Evolutionary conservation across 1,140 invertebrate species (phyloP).

Genomic region (Cheumatopsyche charites): DNA sequence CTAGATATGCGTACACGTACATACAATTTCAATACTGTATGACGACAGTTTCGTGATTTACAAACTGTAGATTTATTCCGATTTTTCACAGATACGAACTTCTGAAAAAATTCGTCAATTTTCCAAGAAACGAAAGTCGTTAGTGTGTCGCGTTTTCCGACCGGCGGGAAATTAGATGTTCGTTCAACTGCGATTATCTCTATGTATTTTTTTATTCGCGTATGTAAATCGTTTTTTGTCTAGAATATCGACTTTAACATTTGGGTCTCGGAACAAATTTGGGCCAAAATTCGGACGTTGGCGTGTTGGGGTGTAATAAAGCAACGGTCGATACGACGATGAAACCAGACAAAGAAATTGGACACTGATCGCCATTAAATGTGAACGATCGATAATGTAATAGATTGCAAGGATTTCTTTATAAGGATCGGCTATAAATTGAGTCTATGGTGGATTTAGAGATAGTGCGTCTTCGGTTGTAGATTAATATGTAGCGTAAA

Average conservation of each 20-base stretch:
- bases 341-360: neutral
- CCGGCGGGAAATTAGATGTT: no score
- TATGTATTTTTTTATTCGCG: neutral
- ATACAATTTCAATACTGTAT: no score
- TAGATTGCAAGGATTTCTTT: neutral
- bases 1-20: no score
- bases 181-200: no score
- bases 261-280: slow-evolving; percentile 19
- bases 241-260: slow-evolving; percentile 31
- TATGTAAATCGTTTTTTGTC: slow-evolving; percentile 13
- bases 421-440: no score
- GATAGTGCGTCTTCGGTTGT: no score
- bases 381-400: neutral
- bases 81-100: no score
- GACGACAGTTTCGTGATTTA: no score
- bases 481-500: no score
- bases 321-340: slow-evolving; percentile 10
- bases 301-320: slow-evolving; percentile 24
- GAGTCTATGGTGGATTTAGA: no score
- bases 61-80: no score
- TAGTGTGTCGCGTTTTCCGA: neutral
- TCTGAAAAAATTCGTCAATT: neutral
- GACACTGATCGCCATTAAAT: slow-evolving; percentile 2
- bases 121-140: slow-evolving; percentile 4
- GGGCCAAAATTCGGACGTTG: slow-evolving; percentile 30